A percentile compares a stretch with the other conserved stretches of the same genome.
These are phyloP conservation scores for Melanerpes formicivorus DNA, from an alignment of 2,113 vertebrate species.

Conservation along the genomic window DNA sequence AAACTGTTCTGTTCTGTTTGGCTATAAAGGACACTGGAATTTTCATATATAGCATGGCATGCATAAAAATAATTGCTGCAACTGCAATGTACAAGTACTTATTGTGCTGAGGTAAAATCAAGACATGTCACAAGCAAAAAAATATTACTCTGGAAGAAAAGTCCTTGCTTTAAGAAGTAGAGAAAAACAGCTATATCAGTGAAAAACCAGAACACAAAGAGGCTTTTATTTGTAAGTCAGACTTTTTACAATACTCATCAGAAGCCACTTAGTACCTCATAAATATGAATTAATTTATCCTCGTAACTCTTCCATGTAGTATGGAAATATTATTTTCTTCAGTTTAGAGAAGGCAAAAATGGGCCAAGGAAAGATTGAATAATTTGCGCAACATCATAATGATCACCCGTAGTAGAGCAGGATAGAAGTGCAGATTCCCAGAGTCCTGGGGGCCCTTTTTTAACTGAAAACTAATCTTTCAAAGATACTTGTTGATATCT, in stretches of 20 bases:
- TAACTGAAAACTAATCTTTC: neutral
- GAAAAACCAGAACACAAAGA: constrained; percentile 13
- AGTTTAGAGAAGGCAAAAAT: neutral
- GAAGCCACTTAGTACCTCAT: constrained; percentile 15
- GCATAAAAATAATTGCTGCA: constrained; percentile 41
- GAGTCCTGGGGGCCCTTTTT: neutral
- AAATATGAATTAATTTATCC: constrained; percentile 41
- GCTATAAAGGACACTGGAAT: constrained; percentile 8
- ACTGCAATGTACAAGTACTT: constrained; percentile 41
- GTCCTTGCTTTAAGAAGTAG: neutral
- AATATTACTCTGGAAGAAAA: neutral
- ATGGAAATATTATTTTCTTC: neutral
- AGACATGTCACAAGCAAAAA: constrained; percentile 41
- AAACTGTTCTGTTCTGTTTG: neutral
- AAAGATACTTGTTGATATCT: neutral
- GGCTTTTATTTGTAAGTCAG: constrained; percentile 17
- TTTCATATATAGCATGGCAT: neutral
- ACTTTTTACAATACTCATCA: constrained; percentile 15
- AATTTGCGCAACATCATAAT: neutral
- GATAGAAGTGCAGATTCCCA: neutral
- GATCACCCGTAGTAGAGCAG: neutral
- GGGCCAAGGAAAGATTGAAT: neutral
- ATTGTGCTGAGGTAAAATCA: constrained; percentile 51
- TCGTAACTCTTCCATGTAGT: constrained; percentile 1
- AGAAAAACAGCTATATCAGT: constrained; percentile 24